These are phyloP conservation scores for Misgurnus anguillicaudatus DNA, from an alignment of 2,113 vertebrate species.

Conservation along the genomic window DNA sequence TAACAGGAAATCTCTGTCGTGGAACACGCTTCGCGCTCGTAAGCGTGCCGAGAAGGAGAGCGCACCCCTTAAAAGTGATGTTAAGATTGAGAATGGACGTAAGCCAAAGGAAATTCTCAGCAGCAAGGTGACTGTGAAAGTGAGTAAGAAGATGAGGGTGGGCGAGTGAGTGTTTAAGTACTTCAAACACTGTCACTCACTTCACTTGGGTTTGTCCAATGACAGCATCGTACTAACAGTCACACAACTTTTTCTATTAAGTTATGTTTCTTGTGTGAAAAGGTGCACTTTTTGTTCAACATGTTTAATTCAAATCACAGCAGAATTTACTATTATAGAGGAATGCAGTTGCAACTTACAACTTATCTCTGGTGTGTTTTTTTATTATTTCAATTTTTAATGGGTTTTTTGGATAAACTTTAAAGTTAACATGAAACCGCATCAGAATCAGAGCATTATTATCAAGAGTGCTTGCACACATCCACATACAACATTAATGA, in stretches of 20 bases:
- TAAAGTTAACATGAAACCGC: too few species aligned
- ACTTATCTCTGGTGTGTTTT: too few species aligned
- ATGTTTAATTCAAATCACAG: too few species aligned
- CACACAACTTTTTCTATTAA: not conserved
- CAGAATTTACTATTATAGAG: too few species aligned
- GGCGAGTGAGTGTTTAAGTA: not conserved
- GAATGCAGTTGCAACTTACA: too few species aligned
- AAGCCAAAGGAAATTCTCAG: constrained; percentile 94
- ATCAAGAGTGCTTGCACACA: too few species aligned
- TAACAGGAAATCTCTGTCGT: constrained; percentile 99
- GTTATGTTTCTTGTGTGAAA: not conserved
- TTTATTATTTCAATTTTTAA: too few species aligned
- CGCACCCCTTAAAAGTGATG: constrained; percentile 83
- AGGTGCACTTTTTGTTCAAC: not conserved
- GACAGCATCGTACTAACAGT: not conserved
- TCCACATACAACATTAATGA: too few species aligned
- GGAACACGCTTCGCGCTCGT: constrained; percentile 98
- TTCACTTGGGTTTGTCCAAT: constrained; percentile 3
- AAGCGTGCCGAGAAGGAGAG: constrained; percentile 92
- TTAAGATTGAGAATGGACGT: constrained; percentile 84
- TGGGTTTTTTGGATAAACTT: too few species aligned
- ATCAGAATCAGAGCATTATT: too few species aligned
- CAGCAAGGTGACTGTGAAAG: constrained; percentile 92
- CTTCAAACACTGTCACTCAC: not conserved
- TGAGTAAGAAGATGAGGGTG: constrained; percentile 83